A percentile compares a stretch with the other conserved stretches of the same genome.
Evolutionary conservation across 2,888 invertebrate genomes (phyloP).

Genomic region (Drosophila paracracens): DNA sequence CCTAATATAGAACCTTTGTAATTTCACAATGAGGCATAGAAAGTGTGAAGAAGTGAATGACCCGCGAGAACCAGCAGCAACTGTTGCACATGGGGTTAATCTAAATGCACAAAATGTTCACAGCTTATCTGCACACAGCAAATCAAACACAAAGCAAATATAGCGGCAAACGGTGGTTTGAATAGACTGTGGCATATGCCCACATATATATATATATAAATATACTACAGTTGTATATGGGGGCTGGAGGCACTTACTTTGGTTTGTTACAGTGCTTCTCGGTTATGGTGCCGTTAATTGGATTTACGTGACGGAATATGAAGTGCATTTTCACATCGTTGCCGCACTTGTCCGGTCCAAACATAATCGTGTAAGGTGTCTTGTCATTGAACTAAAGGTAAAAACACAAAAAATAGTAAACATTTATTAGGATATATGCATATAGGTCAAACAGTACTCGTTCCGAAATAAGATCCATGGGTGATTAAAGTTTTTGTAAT

Average conservation of each 20-base stretch:
- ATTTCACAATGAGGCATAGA: slow-evolving; percentile 13
- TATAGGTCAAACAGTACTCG: not conserved
- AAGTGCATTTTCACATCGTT: slow-evolving; percentile 96
- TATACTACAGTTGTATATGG: slow-evolving; percentile 6
- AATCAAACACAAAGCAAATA: slow-evolving; percentile 3
- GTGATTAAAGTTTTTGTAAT: not conserved
- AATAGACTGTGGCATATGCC: not conserved
- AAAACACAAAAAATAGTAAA: slow-evolving; percentile 7
- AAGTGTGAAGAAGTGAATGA: slow-evolving; percentile 30
- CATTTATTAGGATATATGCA: slow-evolving; percentile 10
- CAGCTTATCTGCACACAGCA: slow-evolving; percentile 30
- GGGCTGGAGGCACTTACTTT: slow-evolving; percentile 86
- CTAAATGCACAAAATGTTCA: slow-evolving; percentile 35
- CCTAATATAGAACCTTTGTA: not conserved
- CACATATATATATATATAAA: not conserved
- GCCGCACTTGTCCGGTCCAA: slow-evolving; percentile 99
- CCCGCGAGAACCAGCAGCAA: slow-evolving; percentile 36
- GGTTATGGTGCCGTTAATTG: slow-evolving; percentile 93
- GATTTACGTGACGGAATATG: slow-evolving; percentile 98
- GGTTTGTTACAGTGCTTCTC: slow-evolving; percentile 99
- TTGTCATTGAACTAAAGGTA: slow-evolving; percentile 92
- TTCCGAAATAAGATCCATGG: not conserved
- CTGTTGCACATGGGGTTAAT: slow-evolving; percentile 41
- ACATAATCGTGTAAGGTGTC: slow-evolving; percentile 99
- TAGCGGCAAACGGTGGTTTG: slow-evolving; percentile 17